Base-by-base conservation (phyloP, 2,888 invertebrate genomes). In the Leptopilina myrica region DNA sequence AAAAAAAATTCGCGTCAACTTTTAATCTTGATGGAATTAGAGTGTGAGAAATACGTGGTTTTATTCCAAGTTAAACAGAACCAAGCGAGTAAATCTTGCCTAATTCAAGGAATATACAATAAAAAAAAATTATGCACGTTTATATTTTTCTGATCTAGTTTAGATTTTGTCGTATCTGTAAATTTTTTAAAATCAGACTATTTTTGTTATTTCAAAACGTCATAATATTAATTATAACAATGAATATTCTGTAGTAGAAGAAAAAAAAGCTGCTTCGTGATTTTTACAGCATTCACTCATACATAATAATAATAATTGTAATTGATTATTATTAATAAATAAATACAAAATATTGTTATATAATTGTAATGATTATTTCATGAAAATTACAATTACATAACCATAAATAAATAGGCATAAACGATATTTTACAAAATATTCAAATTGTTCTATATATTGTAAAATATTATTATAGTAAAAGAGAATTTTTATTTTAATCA, bases 61-160 rank as follows among this genome's bases (percentile, higher is more conserved):
- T 53, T 56, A 69, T 20, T 73, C 33, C 73, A 33, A 56, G 53
- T 73, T n/a, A 73, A 56, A 5, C 56, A 59, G 73, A 73, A 73
- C 73, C 73, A 73, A 73, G 33, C 53, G 73, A 73, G 33, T 73
- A 56, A 53, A 56, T 53, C 33, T 73, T 33, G 73, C 56, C 56
- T 73, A 56, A 56, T 73, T 73, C 73, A 14, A 56, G 33, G 59
- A 62, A 62, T 67, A 73, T 56, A 73, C 56, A 33, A 73, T 15
- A 62, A 59, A 11, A 49, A 49, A 49, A 49, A 73, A 59, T 53
- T 69, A 53, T 73, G 40, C 73, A 59, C 73, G 56, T 73, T 73
- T 73, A 73, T 73, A 73, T 73, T 73, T 73, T 73, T 73, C 73
- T 73, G 56, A 73, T 73, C 56, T 59, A 56, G 56, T 33, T 8